Conservation (phyloP, 2,113 vertebrate genomes). For the human region GRCh38 chr7:39001501-39002000, state of each 20-base stretch:
- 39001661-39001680: background rate
- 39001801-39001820: background rate
- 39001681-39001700: background rate
- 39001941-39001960: background rate
- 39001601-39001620: background rate
- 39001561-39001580: background rate
- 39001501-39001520: background rate
- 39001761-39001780: background rate
- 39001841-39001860: background rate
- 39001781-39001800: no score
- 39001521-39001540: background rate
- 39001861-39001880: background rate
- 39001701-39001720: no score
- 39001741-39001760: background rate
- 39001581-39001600: background rate
- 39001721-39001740: background rate
- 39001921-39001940: background rate
- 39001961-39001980: background rate
- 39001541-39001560: background rate
- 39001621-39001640: background rate
- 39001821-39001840: background rate
- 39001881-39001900: no score
- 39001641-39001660: background rate
- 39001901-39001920: background rate
- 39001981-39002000: background rate